Percentiles rank a stretch among this genome's conserved stretches.
These are phyloP conservation scores for Aphaenogaster floridana DNA, from an alignment of 1,140 invertebrate species.

Conservation along the genomic window DNA sequence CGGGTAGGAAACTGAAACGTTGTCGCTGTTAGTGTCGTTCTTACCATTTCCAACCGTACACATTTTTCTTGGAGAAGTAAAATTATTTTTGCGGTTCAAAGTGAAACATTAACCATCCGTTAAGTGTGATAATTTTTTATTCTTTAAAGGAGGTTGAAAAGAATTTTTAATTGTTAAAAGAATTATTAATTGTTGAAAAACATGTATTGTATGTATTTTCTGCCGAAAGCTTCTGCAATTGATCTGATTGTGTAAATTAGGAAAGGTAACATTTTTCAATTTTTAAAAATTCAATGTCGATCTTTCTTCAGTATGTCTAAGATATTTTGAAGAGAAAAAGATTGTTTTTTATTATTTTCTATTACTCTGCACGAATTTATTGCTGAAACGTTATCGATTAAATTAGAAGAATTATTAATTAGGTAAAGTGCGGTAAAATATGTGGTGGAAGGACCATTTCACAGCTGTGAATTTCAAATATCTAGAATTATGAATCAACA, in stretches of 20 bases:
- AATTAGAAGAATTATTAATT: not conserved
- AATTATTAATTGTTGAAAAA: not conserved
- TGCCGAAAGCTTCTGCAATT: not conserved
- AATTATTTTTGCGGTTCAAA: slow-evolving; percentile 36
- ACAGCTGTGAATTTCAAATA: not conserved
- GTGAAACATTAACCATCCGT: slow-evolving; percentile 22
- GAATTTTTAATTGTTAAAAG: not conserved
- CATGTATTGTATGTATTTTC: not conserved
- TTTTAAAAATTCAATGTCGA: not conserved
- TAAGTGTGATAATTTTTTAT: slow-evolving; percentile 28
- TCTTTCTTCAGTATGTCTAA: not conserved
- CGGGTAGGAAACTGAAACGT: slow-evolving; percentile 58
- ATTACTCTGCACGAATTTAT: not conserved
- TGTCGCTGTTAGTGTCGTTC: slow-evolving; percentile 42
- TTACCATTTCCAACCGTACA: slow-evolving; percentile 4
- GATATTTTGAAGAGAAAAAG: not conserved
- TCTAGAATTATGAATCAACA: not conserved
- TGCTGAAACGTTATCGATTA: not conserved
- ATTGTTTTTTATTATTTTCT: not conserved
- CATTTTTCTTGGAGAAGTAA: slow-evolving; percentile 34
- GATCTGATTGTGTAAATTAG: not conserved
- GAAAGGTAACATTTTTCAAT: not conserved
- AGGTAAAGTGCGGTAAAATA: not conserved
- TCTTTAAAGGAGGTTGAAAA: slow-evolving; percentile 21
- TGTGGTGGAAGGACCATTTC: not conserved